A percentile compares a stretch with the other conserved stretches of the same genome.
These are phyloP conservation scores for Drosophila kikkawai DNA, from an alignment of 1,140 invertebrate genomes.

Conservation along the genomic window DNA sequence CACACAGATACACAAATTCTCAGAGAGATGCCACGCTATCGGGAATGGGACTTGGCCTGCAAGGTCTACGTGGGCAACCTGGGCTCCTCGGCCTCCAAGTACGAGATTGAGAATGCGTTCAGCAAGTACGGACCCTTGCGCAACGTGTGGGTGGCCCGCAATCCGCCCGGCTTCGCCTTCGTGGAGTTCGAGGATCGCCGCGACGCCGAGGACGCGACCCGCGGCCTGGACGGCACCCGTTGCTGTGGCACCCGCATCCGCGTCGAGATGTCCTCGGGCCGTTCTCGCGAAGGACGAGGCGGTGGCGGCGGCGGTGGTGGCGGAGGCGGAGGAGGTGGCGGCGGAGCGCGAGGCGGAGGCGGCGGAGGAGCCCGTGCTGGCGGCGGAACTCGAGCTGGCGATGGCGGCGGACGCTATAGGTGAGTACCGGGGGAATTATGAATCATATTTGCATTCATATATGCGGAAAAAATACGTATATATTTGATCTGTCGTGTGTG, in stretches of 20 bases:
- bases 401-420: slow-evolving; percentile 80
- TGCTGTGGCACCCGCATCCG: slow-evolving; percentile 93
- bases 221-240: slow-evolving; percentile 96
- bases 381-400: slow-evolving; percentile 61
- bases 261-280: slow-evolving; percentile 95
- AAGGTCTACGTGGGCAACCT: slow-evolving; percentile 99
- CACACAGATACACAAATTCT: slow-evolving; percentile 14
- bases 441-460: slow-evolving; percentile 41
- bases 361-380: slow-evolving; percentile 66
- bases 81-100: slow-evolving; percentile 95
- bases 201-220: slow-evolving; percentile 98
- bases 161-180: slow-evolving; percentile 98
- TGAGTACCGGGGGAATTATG: slow-evolving; percentile 55
- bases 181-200: slow-evolving; percentile 99
- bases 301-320: slow-evolving; percentile 77
- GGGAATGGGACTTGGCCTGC: slow-evolving; percentile 96
- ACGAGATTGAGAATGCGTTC: slow-evolving; percentile 96
- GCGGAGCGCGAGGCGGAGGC: slow-evolving; percentile 64
- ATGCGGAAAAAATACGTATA: slow-evolving; percentile 40
- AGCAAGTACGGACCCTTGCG: slow-evolving; percentile 96
- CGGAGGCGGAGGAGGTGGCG: slow-evolving; percentile 65
- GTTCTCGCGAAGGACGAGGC: slow-evolving; percentile 90
- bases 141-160: slow-evolving; percentile 98
- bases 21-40: slow-evolving; percentile 89
- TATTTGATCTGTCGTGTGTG: slow-evolving; percentile 40